Base-by-base conservation (phyloP, 2,113 vertebrate species). In the Cynopterus brachyotis region DNA sequence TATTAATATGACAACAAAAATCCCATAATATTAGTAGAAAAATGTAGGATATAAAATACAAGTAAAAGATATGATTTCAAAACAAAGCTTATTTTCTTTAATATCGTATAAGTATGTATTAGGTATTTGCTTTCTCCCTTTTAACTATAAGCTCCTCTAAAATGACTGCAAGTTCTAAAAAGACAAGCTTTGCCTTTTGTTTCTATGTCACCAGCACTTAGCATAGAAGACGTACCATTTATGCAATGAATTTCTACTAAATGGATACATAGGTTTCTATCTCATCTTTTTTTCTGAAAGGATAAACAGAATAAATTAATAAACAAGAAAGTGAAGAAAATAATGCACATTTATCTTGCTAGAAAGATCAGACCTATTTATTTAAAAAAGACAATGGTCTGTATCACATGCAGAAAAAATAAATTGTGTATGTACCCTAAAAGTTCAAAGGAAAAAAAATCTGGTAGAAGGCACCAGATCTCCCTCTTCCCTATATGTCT, bases 261-360 rank as follows among this genome's bases (percentile, higher is more conserved):
- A 26, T 10, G 37, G 55, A 81, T 55, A n/a, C 79, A 70, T 37
- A 80, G 60, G 55, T 47, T 81, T 13, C 47, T 55, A 57, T 22
- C 45, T 92, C 62, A 37, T 64, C 55, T 76, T 78, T 66, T 94
- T 91, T 72, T 66, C 66, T 67, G 26, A 95, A 88, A 94, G n/a
- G 24, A 78, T 20, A 10, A 73, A 73, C 12, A 84, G 28, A 81
- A 91, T 82, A 32, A 84, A 81, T 83, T 86, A 78, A 76, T 42
- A 91, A 87, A 22, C 20, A 82, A 69, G 40, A 94, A 95, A 94
- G 75, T 16, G 30, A 95, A 60, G 40, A 30, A 62, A 91, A 89
- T 82, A 47, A 86, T 57, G 26, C 45, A 85, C 42, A 62, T 13
- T 73, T 60, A 81, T 91, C 93, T 22, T 89, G 50, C 79, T 32